Evolutionary conservation across 2,888 invertebrate genomes (phyloP).

Genomic region (Cybosia mesomella): DNA sequence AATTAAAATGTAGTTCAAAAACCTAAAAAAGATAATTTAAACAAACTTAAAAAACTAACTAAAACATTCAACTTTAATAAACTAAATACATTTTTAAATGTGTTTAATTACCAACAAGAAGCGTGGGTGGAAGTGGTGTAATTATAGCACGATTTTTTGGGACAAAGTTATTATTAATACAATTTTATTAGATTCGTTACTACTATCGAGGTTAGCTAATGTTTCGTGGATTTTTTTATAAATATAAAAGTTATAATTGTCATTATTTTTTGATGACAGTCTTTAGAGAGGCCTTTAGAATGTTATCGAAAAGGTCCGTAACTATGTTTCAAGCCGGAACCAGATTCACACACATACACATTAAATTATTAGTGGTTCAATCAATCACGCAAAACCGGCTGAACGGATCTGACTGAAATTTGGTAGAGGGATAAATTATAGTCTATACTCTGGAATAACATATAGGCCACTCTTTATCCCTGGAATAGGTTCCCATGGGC

Average conservation of each 20-base stretch:
- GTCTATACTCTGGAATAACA: no score
- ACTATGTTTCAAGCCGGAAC: not conserved
- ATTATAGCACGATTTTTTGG: not conserved
- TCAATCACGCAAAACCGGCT: no score
- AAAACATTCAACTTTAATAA: not conserved
- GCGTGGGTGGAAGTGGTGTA: not conserved
- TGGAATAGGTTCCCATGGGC: no score
- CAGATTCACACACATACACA: not conserved
- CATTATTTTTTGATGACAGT: not conserved
- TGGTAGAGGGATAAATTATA: no score
- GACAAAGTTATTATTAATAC: not conserved
- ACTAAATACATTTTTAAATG: conserved; percentile 1
- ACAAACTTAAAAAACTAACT: not conserved
- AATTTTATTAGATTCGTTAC: no score
- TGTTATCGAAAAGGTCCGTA: not conserved
- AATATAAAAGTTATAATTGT: not conserved
- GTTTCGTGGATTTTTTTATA: not conserved
- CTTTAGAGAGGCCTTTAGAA: not conserved
- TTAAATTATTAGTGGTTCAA: no score
- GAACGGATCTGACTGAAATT: no score
- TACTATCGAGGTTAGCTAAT: conserved; percentile 1
- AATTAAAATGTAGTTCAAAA: not conserved
- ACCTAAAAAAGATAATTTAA: not conserved
- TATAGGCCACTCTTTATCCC: no score
- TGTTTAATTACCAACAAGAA: not conserved